These are phyloP conservation scores for Sialia sialis DNA, from an alignment of 2,113 vertebrate species.

Conservation along the genomic window DNA sequence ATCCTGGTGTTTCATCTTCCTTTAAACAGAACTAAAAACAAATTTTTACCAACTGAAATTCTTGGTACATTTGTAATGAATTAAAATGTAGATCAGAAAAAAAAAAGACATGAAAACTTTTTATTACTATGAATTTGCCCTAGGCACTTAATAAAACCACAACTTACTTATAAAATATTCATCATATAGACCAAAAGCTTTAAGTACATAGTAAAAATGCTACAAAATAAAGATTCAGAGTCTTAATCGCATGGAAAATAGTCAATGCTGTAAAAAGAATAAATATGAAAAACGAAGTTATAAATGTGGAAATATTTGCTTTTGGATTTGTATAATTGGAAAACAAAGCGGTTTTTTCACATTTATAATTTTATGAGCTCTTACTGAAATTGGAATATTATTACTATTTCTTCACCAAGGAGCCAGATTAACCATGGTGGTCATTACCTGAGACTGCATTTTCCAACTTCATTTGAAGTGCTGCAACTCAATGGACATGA, in stretches of 20 bases:
- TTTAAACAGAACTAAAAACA: background rate
- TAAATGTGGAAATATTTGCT: background rate
- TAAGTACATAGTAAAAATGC: background rate
- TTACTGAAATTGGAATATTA: background rate
- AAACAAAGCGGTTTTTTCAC: background rate
- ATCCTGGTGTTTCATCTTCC: background rate
- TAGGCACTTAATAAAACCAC: background rate
- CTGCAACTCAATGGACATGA: background rate
- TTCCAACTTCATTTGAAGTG: background rate
- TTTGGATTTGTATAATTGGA: background rate
- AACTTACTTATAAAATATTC: background rate
- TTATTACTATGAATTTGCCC: background rate
- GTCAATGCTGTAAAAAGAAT: background rate
- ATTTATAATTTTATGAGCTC: background rate
- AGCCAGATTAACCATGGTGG: background rate
- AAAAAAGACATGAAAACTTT: background rate
- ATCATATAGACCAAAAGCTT: background rate
- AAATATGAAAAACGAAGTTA: background rate
- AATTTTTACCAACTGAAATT: background rate
- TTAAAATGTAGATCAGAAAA: background rate
- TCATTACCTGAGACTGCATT: background rate
- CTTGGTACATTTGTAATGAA: background rate
- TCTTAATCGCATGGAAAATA: conserved; percentile 16
- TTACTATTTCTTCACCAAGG: background rate
- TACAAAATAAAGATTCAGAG: background rate